Conservation (phyloP, 2,797 vertebrate species). For the Labroides dimidiatus region DNA sequence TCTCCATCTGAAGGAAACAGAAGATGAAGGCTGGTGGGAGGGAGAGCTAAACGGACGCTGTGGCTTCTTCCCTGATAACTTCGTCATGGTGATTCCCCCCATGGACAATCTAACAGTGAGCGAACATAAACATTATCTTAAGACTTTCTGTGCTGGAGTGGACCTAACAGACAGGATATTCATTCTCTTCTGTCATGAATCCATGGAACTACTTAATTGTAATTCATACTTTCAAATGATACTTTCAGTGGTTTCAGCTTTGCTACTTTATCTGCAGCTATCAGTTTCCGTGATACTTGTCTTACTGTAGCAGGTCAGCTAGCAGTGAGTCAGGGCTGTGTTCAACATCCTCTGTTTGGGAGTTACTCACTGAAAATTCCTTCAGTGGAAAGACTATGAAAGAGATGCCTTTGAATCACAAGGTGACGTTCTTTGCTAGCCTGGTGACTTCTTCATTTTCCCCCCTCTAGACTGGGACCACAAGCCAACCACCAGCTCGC, state of each 20-base stretch:
- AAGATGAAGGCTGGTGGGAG: constrained; percentile 94
- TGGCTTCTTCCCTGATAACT: constrained; percentile 92
- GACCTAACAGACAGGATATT: constrained; percentile 2
- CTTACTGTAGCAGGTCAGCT: constrained; percentile 3
- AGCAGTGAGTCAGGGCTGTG: constrained; percentile 67
- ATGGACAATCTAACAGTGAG: constrained; percentile 77
- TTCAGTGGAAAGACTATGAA: constrained; percentile 59
- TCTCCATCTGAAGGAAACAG: constrained; percentile 81
- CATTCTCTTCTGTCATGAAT: constrained; percentile 31
- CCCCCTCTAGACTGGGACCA: constrained; percentile 61
- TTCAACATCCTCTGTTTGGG: constrained; percentile 52
- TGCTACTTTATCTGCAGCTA: constrained; percentile 10
- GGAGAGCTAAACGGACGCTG: constrained; percentile 85
- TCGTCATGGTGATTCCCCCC: constrained; percentile 87
- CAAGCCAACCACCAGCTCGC: constrained; percentile 71
- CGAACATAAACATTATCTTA: constrained; percentile 33
- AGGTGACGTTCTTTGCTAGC: constrained; percentile 17
- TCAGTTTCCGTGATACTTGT: constrained; percentile 8
- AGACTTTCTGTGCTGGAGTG: neutral
- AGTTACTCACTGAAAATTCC: constrained; percentile 71
- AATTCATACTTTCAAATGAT: constrained; percentile 15
- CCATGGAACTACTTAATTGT: constrained; percentile 30
- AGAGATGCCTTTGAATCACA: constrained; percentile 30
- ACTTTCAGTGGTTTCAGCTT: constrained; percentile 22
- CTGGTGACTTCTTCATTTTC: constrained; percentile 56